phyloP scores from a whole-genome alignment of 2,888 invertebrate genomes.

The Drosophila tripunctata region DNA sequence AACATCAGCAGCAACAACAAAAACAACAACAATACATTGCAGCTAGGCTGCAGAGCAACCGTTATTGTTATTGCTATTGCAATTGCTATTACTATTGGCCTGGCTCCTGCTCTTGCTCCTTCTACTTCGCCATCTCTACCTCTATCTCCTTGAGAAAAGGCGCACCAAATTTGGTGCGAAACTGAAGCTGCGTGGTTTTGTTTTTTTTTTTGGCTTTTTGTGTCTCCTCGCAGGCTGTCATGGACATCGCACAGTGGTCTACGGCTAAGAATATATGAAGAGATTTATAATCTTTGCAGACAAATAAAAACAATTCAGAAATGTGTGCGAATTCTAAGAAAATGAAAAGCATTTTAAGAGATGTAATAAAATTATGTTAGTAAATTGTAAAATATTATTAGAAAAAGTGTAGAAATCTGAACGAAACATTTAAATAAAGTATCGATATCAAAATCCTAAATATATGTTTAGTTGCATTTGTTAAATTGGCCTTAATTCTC shows the following conservation, averaged over 20 bases:
- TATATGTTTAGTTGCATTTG: too few species aligned
- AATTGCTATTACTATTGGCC: conserved; percentile 62
- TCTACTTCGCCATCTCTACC: conserved; percentile 15
- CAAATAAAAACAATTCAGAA: too few species aligned
- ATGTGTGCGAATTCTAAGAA: too few species aligned
- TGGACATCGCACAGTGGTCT: conserved; percentile 58
- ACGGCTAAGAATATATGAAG: neutral
- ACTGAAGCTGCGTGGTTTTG: conserved; percentile 72
- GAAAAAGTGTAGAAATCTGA: too few species aligned
- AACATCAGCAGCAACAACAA: conserved; percentile 32
- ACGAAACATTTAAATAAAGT: too few species aligned
- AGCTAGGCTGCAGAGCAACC: conserved; percentile 33
- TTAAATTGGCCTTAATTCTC: too few species aligned
- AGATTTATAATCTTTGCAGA: too few species aligned
- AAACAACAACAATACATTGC: conserved; percentile 14
- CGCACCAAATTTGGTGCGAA: conserved; percentile 79
- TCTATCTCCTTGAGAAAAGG: conserved; percentile 40
- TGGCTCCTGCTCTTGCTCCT: conserved; percentile 37
- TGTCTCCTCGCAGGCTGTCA: conserved; percentile 38
- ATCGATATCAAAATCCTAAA: too few species aligned
- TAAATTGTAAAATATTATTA: too few species aligned
- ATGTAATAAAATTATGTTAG: too few species aligned
- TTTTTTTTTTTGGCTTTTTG: conserved; percentile 35
- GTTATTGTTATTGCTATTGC: conserved; percentile 75
- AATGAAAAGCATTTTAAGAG: too few species aligned